Percentiles rank a stretch among this genome's conserved stretches.
Evolutionary conservation across 2,113 vertebrate genomes (phyloP).

Genomic region (Hippocampus mohnikei): DNA sequence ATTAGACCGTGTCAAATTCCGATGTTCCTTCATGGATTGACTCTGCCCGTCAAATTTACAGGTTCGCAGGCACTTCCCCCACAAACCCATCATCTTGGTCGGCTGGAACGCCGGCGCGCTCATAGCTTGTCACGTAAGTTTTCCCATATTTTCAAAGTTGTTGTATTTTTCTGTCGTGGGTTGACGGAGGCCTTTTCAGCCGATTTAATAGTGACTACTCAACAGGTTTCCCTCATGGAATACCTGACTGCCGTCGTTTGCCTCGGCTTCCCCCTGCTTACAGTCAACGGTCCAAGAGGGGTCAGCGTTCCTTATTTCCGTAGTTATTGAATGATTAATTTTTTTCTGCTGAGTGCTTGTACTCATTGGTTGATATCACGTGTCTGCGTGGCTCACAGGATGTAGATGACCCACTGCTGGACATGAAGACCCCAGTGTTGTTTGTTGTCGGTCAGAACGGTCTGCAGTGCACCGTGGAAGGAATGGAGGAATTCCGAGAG

Average conservation of each 20-base stretch:
- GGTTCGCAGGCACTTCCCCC: slow-evolving; percentile 95
- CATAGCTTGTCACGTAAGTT: slow-evolving; percentile 92
- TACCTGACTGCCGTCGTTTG: slow-evolving; percentile 91
- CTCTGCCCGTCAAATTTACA: slow-evolving; percentile 38
- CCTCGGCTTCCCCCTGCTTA: slow-evolving; percentile 91
- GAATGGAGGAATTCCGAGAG: slow-evolving; percentile 97
- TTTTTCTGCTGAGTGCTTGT: background rate
- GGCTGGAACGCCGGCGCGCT: slow-evolving; percentile 95
- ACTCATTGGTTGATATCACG: background rate
- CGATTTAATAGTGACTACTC: slow-evolving; percentile 2
- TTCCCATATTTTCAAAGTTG: background rate
- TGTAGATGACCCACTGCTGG: slow-evolving; percentile 93
- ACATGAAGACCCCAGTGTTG: slow-evolving; percentile 96
- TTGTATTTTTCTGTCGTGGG: background rate
- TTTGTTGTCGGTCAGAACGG: slow-evolving; percentile 95
- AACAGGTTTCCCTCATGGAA: slow-evolving; percentile 91
- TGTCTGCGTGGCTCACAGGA: slow-evolving; percentile 72
- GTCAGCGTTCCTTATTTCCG: slow-evolving; percentile 67
- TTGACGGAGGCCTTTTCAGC: background rate
- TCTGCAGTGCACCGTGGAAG: slow-evolving; percentile 85
- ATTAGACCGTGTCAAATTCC: background rate
- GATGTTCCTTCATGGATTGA: background rate
- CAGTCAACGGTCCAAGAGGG: slow-evolving; percentile 88
- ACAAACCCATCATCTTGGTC: slow-evolving; percentile 91
- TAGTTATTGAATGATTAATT: background rate